Evolutionary conservation across 2,797 vertebrate species (phyloP), one percentile per base, ranked within the genome.

Genomic region (Kryptolebias ocellatus): DNA sequence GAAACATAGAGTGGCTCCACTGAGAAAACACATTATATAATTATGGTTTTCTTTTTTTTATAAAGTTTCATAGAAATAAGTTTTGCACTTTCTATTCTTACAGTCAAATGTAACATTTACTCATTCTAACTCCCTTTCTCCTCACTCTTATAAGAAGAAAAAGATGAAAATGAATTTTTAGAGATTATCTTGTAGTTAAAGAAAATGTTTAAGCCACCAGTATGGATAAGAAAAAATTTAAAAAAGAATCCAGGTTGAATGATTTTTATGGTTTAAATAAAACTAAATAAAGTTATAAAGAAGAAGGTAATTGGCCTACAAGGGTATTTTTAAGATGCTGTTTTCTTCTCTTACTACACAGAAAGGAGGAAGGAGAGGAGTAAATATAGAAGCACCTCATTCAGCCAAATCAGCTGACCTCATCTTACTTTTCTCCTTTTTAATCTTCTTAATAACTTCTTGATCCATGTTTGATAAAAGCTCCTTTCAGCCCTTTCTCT

Each of bases 371-470:
- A 34, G 68, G 24, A 16, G 50, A 69, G 20, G 46, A 59, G 10
- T 67, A 65, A 84, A 77, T 15, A 67, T 44, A 29, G 2, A 24
- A 62, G 47, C 49, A 4, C 79, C 73, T 64, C 51, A 55, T 15
- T 42, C 50, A 54, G 54, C 44, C 51, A 67, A 2, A 34, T 34
- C 46, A 28, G 56, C 58, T 70, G 15, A 74, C 49, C 61, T 52
- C 59, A 52, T 54, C 37, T 15, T 65, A 53, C 73, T 73, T 79
- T 61, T 42, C 28, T 63, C 44, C 39, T 45, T 47, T 55, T 6
- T 61, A 89, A 84, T 83, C 82, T 78, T 57, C 68, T 85, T 80
- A 83, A 70, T 71, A 80, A 81, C 58, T 65, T 72, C 64, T 70
- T 78, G 63, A 66, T 80, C 67, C 56, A 59, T 63, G 58, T 68